A percentile compares a stretch with the other conserved stretches of the same genome.
Conservation (phyloP, 2,888 invertebrate species). For the Nomada fabriciana region DNA sequence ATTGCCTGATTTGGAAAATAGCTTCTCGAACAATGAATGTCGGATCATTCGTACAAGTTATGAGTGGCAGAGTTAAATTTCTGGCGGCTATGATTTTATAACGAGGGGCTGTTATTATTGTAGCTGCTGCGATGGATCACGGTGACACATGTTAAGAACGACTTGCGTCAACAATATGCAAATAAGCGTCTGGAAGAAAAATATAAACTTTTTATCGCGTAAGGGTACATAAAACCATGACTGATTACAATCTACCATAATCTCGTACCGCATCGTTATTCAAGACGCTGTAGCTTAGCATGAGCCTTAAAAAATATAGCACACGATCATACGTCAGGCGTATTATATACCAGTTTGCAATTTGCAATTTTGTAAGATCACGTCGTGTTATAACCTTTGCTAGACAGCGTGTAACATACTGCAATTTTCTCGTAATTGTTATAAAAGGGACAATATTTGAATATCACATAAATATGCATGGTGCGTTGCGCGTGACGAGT, state of each 20-base stretch:
- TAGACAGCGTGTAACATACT: background rate
- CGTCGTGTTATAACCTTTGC: background rate
- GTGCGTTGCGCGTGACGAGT: background rate
- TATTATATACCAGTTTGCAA: background rate
- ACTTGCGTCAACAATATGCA: constrained; percentile 17
- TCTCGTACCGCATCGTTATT: background rate
- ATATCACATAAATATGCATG: background rate
- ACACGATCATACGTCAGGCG: background rate
- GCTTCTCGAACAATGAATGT: no score
- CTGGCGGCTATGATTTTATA: background rate
- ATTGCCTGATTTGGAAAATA: no score
- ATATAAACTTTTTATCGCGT: background rate
- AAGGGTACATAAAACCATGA: background rate
- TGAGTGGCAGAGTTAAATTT: background rate
- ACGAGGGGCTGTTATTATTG: background rate
- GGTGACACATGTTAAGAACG: constrained; percentile 6
- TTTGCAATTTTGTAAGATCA: background rate
- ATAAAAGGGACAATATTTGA: background rate
- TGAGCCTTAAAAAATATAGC: background rate
- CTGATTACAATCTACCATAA: background rate
- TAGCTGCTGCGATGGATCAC: background rate
- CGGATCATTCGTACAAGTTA: no score
- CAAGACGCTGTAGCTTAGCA: background rate
- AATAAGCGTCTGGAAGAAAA: constrained; percentile 3
- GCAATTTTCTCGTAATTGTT: background rate